Evolutionary conservation across 1,140 invertebrate species (phyloP).

Genomic region (Dolichoris vasculosae): DNA sequence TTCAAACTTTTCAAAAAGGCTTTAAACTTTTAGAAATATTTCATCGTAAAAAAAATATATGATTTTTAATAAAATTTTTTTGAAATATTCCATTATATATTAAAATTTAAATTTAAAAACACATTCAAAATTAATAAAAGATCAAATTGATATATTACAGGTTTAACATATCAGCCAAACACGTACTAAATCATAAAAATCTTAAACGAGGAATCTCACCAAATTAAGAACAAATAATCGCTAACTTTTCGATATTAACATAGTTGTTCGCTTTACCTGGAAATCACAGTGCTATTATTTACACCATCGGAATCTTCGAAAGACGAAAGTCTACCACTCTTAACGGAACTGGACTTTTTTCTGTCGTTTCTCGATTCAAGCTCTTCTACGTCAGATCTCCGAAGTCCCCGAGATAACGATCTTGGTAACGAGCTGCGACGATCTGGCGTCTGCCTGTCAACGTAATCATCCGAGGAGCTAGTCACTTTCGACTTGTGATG

Average conservation of each 20-base stretch:
- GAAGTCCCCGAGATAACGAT: neutral
- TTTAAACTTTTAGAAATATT: too few relatives aligned
- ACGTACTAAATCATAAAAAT: neutral
- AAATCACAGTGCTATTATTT: neutral
- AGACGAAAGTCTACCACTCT: slow-evolving; percentile 23
- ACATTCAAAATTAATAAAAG: too few relatives aligned
- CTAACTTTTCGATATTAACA: neutral
- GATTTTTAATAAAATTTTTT: too few relatives aligned
- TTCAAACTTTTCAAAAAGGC: too few relatives aligned
- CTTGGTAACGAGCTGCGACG: slow-evolving; percentile 39
- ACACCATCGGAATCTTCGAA: slow-evolving; percentile 44
- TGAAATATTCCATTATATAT: too few relatives aligned
- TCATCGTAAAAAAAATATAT: too few relatives aligned
- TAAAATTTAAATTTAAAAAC: too few relatives aligned
- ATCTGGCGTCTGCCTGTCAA: slow-evolving; percentile 52
- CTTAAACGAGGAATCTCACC: neutral
- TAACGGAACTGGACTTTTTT: neutral
- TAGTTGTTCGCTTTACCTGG: slow-evolving; percentile 5
- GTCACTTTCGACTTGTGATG: slow-evolving; percentile 61
- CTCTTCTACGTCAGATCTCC: slow-evolving; percentile 50
- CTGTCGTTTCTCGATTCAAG: slow-evolving; percentile 46
- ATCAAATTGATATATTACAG: too few relatives aligned
- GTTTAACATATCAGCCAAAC: too few relatives aligned
- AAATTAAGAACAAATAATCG: neutral
- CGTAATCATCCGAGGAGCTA: slow-evolving; percentile 69